phyloP scores from a whole-genome alignment of 2,797 vertebrate species.

The Fundulus diaphanus region DNA sequence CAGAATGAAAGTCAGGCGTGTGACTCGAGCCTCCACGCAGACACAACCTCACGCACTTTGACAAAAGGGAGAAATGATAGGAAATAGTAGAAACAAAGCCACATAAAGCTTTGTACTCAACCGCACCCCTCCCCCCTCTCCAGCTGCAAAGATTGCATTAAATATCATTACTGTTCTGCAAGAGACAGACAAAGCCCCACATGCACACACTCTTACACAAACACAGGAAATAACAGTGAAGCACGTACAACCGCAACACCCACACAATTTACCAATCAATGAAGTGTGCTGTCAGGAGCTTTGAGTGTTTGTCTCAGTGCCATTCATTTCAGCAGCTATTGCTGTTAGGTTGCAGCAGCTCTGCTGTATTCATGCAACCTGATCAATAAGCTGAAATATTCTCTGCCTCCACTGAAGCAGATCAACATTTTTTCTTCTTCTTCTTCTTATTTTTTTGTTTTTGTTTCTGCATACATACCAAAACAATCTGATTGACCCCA shows the following conservation, averaged over 20 bases:
- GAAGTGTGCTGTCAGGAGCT: conserved; percentile 14
- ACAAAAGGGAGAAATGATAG: conserved; percentile 35
- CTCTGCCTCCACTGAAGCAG: conserved; percentile 7
- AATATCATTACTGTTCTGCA: conserved; percentile 72
- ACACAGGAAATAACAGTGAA: conserved; percentile 55
- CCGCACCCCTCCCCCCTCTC: conserved; percentile 62
- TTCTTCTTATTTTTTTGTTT: neutral
- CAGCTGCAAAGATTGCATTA: conserved; percentile 74
- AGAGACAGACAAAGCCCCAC: conserved; percentile 43
- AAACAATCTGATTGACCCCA: neutral
- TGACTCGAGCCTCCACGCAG: conserved; percentile 6
- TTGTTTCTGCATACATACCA: neutral
- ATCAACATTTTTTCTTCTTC: neutral
- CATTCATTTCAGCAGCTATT: conserved; percentile 21
- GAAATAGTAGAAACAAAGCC: conserved; percentile 69
- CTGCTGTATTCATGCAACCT: conserved; percentile 26
- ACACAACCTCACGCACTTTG: conserved; percentile 8
- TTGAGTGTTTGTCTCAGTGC: neutral
- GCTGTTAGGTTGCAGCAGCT: conserved; percentile 24
- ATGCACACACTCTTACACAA: conserved; percentile 21
- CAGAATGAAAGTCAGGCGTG: conserved; percentile 42
- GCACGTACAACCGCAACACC: conserved; percentile 39
- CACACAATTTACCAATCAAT: conserved; percentile 58
- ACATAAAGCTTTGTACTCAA: conserved; percentile 59
- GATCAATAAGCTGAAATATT: conserved; percentile 21